Base-by-base conservation (phyloP, 2,888 invertebrate species). In the Amblyteles armatorius region DNA sequence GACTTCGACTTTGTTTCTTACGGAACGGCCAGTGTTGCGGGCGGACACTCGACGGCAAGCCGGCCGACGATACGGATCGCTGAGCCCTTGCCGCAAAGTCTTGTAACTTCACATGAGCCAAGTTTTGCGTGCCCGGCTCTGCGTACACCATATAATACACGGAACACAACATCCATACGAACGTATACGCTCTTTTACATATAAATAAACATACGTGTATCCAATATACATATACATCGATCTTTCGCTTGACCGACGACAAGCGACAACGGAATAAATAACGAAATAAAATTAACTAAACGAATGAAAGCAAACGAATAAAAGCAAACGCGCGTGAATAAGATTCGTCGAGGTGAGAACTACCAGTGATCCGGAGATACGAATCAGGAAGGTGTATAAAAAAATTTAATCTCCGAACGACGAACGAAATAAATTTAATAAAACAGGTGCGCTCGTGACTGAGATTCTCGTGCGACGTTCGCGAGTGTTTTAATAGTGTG, bases 11-110 rank as follows among this genome's bases (percentile, higher is more conserved):
- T 85, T 85, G 82, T 85, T 85, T 85, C 85, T 85, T 85, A 85
- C 85, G 63, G 85, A 69, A 83, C 77, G 82, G 85, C 67, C 76
- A 77, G 85, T 83, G 85, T 83, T 80, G 85, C 85, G 85, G 85
- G 85, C 85, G 85, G 85, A 85, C 85, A 85, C 85, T 85, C 85
- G 85, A 85, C 82, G 82, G 85, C 85, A 85, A 85, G 85, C 85
- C 84, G 84, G 84, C 82, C 77, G 82, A 87, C 83, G 87, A 87
- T 87, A 87, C 87, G 86, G 86, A 86, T 87, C 87, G 86, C 85
- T 87, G 87, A 85, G 87, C 86, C 87, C 85, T 85, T 87, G 82
- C 84, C 76, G 82, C 84, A 57, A 85, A 82, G 83, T 85, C 77
- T 78, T 57, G 29, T 80, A 55, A 80, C 79, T 22, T 80, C 76